Percentiles rank a stretch among this genome's conserved stretches.
phyloP scores from a whole-genome alignment of 2,797 vertebrate genomes.

The Ficedula albicollis region DNA sequence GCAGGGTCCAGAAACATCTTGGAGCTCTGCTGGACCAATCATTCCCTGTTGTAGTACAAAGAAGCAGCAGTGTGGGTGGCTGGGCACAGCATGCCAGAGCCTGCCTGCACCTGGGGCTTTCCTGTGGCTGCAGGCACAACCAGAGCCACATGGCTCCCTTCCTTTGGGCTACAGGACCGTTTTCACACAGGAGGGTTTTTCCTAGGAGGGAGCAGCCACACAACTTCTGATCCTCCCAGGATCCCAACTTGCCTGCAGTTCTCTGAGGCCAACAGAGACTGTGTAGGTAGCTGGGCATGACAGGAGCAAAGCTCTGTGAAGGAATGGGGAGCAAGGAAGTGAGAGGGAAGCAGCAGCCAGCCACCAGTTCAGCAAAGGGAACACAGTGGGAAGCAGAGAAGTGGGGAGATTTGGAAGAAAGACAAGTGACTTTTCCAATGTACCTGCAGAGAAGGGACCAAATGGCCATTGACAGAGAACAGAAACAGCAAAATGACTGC shows the following conservation, averaged over 20 bases:
- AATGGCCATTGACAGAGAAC: not conserved
- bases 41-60: not conserved
- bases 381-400: not conserved
- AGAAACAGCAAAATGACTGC: not conserved
- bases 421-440: not conserved
- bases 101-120: not conserved
- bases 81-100: not conserved
- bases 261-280: not conserved
- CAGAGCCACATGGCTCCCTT: rapidly evolving
- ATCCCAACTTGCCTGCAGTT: too few species aligned
- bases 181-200: not conserved
- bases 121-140: not conserved
- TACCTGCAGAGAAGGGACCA: not conserved
- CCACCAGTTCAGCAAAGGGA: not conserved
- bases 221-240: not conserved
- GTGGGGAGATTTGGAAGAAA: not conserved
- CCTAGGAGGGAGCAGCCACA: not conserved
- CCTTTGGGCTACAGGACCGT: not conserved
- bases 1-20: not conserved
- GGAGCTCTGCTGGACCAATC: not conserved
- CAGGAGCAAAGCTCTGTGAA: not conserved
- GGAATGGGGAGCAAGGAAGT: not conserved
- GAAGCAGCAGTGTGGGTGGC: not conserved
- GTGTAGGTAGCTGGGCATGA: rapidly evolving
- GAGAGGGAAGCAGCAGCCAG: not conserved